phyloP scores from a whole-genome alignment of 2,888 invertebrate genomes.

The Acleris laterana region DNA sequence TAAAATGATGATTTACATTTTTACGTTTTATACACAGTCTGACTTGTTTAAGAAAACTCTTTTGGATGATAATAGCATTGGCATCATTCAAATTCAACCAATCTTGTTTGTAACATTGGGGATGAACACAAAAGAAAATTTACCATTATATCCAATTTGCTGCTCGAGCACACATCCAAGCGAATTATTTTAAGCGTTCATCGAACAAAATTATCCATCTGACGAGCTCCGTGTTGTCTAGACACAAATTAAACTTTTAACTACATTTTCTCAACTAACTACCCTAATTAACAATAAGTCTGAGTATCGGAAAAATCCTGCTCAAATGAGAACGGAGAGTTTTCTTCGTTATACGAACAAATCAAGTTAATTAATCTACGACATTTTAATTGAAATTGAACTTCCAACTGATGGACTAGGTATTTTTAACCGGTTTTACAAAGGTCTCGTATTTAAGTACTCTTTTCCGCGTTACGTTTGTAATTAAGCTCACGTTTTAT shows the following conservation, averaged over 20 bases:
- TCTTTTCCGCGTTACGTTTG: too few relatives aligned
- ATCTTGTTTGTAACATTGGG: background rate
- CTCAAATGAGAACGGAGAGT: background rate
- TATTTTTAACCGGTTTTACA: too few relatives aligned
- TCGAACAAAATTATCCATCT: conserved; percentile 22
- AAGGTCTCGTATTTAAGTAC: too few relatives aligned
- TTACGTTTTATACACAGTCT: background rate
- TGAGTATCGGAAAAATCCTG: conserved; percentile 2
- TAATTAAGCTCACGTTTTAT: too few relatives aligned
- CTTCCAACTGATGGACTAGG: background rate
- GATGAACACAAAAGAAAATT: conserved; percentile 19
- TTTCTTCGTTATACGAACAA: background rate
- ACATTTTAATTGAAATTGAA: background rate
- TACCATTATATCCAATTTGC: conserved; percentile 27
- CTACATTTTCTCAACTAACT: conserved; percentile 17
- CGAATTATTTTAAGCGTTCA: conserved; percentile 27
- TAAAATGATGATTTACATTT: too few relatives aligned
- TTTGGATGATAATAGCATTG: background rate
- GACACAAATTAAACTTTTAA: conserved; percentile 30
- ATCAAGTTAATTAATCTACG: background rate
- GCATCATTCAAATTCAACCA: background rate
- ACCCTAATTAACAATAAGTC: conserved; percentile 19
- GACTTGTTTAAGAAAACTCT: background rate
- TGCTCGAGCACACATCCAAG: conserved; percentile 29
- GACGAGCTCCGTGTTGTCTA: conserved; percentile 28